phyloP scores from a whole-genome alignment of 2,797 vertebrate species.

The Tamandua tetradactyla region DNA sequence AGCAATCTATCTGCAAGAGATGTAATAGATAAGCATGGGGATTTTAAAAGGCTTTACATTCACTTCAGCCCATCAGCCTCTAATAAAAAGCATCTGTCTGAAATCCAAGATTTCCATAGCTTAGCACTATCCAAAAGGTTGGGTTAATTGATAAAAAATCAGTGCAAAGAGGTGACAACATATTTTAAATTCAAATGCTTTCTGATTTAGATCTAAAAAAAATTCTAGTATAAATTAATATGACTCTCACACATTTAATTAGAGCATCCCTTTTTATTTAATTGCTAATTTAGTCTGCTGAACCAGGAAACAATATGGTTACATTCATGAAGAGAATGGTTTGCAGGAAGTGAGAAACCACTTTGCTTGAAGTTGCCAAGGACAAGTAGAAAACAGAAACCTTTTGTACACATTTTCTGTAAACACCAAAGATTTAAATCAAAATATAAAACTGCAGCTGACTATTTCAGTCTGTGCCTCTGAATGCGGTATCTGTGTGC shows the following conservation, averaged over 20 bases:
- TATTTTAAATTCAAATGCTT: constrained; percentile 12
- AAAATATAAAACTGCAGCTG: neutral
- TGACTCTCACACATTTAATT: neutral
- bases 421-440: constrained; percentile 58
- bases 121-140: neutral
- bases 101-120: neutral
- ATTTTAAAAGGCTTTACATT: constrained; percentile 1
- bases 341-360: neutral
- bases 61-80: neutral
- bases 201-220: neutral
- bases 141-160: neutral
- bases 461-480: constrained; percentile 22
- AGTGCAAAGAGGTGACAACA: neutral
- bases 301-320: neutral
- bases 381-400: neutral
- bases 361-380: constrained; percentile 28
- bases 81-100: neutral
- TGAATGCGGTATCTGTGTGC: constrained; percentile 41
- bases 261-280: neutral
- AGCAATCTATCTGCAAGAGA: constrained; percentile 23
- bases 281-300: neutral
- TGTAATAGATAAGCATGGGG: neutral
- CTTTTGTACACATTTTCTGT: neutral
- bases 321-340: neutral
- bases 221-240: neutral